Conservation (phyloP, 2,113 vertebrate species). For the Pedetes capensis region DNA sequence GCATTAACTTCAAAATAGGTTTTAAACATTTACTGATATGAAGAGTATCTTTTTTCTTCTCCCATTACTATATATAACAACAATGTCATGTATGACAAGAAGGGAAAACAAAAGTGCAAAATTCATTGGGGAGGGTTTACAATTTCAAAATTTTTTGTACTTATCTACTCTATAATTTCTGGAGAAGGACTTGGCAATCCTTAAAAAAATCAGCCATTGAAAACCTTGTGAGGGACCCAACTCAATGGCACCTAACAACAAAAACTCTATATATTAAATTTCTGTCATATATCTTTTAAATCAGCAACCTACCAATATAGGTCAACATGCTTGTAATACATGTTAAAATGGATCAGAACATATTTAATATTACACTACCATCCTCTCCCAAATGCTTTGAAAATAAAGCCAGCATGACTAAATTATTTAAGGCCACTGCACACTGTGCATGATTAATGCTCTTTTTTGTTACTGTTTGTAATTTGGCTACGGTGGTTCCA, state of each 20-base stretch:
- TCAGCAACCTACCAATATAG: background rate
- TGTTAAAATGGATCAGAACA: background rate
- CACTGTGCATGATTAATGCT: background rate
- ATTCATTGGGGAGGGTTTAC: background rate
- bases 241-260: no score
- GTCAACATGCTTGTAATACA: background rate
- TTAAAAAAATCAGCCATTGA: no score
- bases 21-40: slow-evolving; percentile 49
- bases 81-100: background rate
- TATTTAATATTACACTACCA: background rate
- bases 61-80: background rate
- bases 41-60: background rate
- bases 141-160: background rate
- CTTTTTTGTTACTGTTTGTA: background rate
- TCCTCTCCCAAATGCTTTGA: background rate
- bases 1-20: slow-evolving; percentile 36
- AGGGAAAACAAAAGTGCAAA: background rate
- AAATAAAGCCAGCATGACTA: background rate
- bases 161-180: background rate
- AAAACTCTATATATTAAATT: no score
- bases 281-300: background rate
- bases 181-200: no score
- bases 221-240: no score
- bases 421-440: background rate
- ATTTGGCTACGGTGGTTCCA: background rate